A percentile compares a stretch with the other conserved stretches of the same genome.
Evolutionary conservation across 1,140 invertebrate species (phyloP).

Genomic region (Liolophura sinensis): DNA sequence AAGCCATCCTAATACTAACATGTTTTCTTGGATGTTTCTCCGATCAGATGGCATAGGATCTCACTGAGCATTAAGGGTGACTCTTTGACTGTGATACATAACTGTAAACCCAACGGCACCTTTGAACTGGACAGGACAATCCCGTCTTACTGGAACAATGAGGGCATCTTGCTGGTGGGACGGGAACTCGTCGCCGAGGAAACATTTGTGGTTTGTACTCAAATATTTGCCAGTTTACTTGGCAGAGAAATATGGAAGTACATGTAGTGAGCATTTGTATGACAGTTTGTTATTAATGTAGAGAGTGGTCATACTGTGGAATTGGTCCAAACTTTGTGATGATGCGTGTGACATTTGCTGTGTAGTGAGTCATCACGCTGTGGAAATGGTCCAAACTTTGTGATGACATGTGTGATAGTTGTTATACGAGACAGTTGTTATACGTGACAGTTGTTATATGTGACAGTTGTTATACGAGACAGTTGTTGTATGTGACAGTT

Average conservation of each 20-base stretch:
- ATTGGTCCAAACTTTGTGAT: background rate
- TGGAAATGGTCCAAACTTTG: background rate
- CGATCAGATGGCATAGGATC: conserved; percentile 75
- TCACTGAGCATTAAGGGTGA: conserved; percentile 81
- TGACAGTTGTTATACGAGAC: too few relatives aligned
- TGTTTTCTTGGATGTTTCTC: too few relatives aligned
- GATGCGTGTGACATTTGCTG: background rate
- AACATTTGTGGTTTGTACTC: conserved; percentile 65
- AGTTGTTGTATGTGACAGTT: background rate
- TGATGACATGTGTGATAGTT: background rate
- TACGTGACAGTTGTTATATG: too few relatives aligned
- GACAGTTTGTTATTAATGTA: background rate
- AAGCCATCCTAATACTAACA: too few relatives aligned
- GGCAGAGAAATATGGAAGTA: background rate
- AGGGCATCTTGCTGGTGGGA: conserved; percentile 74
- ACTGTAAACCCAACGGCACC: conserved; percentile 71
- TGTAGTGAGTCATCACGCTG: background rate
- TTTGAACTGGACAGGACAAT: conserved; percentile 64
- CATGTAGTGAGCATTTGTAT: background rate
- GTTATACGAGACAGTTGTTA: background rate
- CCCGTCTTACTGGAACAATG: conserved; percentile 64
- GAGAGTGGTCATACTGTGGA: too few relatives aligned
- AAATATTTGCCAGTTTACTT: background rate
- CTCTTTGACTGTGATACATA: conserved; percentile 72
- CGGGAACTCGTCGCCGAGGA: conserved; percentile 71